Evolutionary conservation across 1,140 invertebrate species (phyloP), one percentile per base, ranked within the genome.

Genomic region (Mesaphorura yosii): DNA sequence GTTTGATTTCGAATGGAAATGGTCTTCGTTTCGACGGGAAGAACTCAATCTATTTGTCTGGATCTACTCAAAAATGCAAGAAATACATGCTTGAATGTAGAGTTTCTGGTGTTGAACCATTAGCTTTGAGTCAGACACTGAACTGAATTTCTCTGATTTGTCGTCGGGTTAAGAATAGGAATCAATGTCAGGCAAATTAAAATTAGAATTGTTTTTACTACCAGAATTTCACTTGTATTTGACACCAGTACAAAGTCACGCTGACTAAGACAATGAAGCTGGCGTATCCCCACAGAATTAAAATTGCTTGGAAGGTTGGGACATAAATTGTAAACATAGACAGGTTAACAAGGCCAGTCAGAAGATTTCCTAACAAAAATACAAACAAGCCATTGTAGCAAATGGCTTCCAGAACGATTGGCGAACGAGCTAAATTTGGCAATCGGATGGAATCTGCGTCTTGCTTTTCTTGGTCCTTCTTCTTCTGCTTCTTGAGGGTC

Each of bases 281-380:
- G 2, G 50, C 27, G 53, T 63, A 63, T 12, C n/a, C 12, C 48
- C 51, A 54, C 22, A 63, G 19, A 37, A 34, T 41, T 19, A 52
- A 29, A 15, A 56, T 10, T 2, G 55, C 51, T 14, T 48, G 23
- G 3, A 15, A 12, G 12, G 26, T 31, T 22, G 69, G 64, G 3
- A 78, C 64, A 39, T 75, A 69, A 44, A 81, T 64, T 37, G 84
- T 84, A 55, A 75, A 69, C 14, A 86, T 67, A 23, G 67, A 67
- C 60, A 86, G 69, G 72, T 92, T 91, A 14, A 91, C 71, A 23
- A 79, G 49, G 34, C 88, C 88, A 22, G 87, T 91, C 10, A 83
- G 64, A 19, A 91, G 31, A 73, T 91, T 92, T 2, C 78, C 76
- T 1, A 83, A 34, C 34, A 91, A 67, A 68, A 92, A 92, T 66